A percentile compares a stretch with the other conserved stretches of the same genome.
Evolutionary conservation across 1,140 invertebrate genomes (phyloP).

Genomic region (Platyura marginata): DNA sequence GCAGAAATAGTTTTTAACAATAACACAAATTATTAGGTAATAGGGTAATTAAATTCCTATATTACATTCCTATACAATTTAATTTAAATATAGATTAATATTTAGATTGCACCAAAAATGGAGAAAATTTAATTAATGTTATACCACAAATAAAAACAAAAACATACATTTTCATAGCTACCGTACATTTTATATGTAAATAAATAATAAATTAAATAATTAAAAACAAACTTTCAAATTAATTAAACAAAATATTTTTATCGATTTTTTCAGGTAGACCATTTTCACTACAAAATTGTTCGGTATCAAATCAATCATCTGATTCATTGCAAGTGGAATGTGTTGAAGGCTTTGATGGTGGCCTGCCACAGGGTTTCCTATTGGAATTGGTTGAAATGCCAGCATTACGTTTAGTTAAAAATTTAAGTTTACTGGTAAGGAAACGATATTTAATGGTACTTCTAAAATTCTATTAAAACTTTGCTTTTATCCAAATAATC

Average conservation of each 20-base stretch:
- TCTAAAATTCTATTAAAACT: neutral
- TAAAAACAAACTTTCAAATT: neutral
- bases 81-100: too few species aligned
- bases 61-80: too few species aligned
- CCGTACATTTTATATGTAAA: neutral
- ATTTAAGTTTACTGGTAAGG: conserved; percentile 20
- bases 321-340: conserved; percentile 64
- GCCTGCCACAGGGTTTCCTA: conserved; percentile 59
- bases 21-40: too few species aligned
- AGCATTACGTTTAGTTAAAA: conserved; percentile 26
- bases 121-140: too few species aligned
- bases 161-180: too few species aligned
- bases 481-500: neutral
- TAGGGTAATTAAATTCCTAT: too few species aligned
- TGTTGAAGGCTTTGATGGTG: conserved; percentile 67
- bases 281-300: conserved; percentile 70
- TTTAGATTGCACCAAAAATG: too few species aligned
- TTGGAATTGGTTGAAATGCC: conserved; percentile 52
- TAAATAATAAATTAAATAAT: neutral
- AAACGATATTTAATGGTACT: neutral
- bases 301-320: conserved; percentile 70
- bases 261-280: conserved; percentile 51
- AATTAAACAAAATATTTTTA: conserved; percentile 4
- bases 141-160: too few species aligned
- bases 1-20: too few species aligned